Conservation (phyloP, 2,888 invertebrate genomes). For the Frankliniella intonsa region DNA sequence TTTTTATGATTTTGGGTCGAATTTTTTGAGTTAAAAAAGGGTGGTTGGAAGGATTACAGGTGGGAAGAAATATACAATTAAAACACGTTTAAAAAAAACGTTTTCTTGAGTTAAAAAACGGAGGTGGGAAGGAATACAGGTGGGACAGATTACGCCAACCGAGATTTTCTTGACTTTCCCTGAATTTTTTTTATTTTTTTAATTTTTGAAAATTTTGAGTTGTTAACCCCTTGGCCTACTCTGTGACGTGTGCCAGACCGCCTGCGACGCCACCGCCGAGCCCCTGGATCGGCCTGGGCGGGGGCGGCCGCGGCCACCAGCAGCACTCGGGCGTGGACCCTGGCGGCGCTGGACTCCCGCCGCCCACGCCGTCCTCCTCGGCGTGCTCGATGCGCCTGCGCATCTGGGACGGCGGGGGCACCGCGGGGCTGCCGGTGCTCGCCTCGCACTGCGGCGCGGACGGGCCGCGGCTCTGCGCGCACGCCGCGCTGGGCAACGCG, state of each 20-base stretch:
- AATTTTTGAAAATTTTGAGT: background rate
- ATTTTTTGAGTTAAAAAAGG: no score
- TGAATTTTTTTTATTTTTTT: no score
- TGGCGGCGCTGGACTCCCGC: constrained; percentile 37
- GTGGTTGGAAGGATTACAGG: no score
- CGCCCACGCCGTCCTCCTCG: constrained; percentile 14
- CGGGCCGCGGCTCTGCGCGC: constrained; percentile 76
- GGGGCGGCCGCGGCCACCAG: constrained; percentile 33
- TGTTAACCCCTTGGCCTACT: no score
- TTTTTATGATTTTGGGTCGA: no score
- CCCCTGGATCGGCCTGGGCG: constrained; percentile 29
- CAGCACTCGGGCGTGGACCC: constrained; percentile 38
- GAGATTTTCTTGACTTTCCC: no score
- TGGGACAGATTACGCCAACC: no score
- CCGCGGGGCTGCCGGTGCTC: constrained; percentile 45
- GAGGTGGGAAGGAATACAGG: no score
- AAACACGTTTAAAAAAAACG: no score
- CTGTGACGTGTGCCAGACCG: background rate
- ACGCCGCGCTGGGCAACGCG: constrained; percentile 66
- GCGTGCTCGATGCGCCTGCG: constrained; percentile 64
- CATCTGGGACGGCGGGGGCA: constrained; percentile 67
- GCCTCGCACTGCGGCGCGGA: constrained; percentile 70
- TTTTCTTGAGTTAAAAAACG: no score
- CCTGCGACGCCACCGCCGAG: constrained; percentile 27
- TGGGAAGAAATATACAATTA: no score